Evolutionary conservation across 1,140 invertebrate species (phyloP).

Genomic region (Berghia stephanieae): DNA sequence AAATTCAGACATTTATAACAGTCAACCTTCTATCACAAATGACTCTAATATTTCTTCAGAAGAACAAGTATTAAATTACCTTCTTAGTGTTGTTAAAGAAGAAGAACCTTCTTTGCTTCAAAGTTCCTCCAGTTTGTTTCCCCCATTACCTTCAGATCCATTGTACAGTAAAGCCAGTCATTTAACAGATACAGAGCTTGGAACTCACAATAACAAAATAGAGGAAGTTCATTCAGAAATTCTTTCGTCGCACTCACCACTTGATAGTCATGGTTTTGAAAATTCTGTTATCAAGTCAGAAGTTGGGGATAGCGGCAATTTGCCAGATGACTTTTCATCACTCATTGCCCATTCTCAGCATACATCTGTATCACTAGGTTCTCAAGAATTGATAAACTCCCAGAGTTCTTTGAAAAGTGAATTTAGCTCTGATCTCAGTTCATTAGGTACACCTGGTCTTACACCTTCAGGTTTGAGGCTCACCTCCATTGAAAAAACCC

Average conservation of each 20-base stretch:
- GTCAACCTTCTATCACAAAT: slow-evolving; percentile 34
- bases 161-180: slow-evolving; percentile 19
- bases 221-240: slow-evolving; percentile 10
- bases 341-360: slow-evolving; percentile 29
- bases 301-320: not conserved
- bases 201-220: no score
- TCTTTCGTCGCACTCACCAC: not conserved
- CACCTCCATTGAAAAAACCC: slow-evolving; percentile 30
- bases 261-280: not conserved
- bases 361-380: slow-evolving; percentile 16
- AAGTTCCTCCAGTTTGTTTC: slow-evolving; percentile 14
- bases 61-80: slow-evolving; percentile 49
- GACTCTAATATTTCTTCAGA: slow-evolving; percentile 50
- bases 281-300: not conserved
- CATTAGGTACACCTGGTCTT: slow-evolving; percentile 21
- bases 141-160: slow-evolving; percentile 2
- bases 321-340: slow-evolving; percentile 28
- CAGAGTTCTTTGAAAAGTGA: slow-evolving; percentile 30
- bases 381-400: slow-evolving; percentile 26
- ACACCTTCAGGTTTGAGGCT: slow-evolving; percentile 22
- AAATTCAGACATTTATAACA: slow-evolving; percentile 35
- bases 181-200: not conserved
- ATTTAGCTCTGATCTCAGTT: slow-evolving; percentile 32
- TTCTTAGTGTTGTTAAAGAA: slow-evolving; percentile 37
- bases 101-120: slow-evolving; percentile 3